Conservation (phyloP, 37 sponge, comb jelly and placozoan species). For the Cliona cf. orientalis region DNA sequence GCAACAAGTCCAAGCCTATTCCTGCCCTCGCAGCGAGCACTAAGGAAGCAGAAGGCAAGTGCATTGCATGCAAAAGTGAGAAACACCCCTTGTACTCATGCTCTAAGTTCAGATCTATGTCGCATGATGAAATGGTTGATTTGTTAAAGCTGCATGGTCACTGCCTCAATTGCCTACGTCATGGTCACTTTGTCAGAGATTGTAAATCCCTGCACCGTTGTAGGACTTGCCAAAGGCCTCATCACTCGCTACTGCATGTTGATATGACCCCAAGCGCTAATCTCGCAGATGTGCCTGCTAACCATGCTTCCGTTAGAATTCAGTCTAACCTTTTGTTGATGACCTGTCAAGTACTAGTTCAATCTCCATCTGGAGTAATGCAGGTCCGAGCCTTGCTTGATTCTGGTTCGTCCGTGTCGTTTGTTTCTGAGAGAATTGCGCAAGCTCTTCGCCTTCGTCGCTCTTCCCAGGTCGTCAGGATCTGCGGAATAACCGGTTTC, state of each 20-base stretch:
- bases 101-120: slow-evolving; percentile 13
- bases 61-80: not conserved
- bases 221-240: slow-evolving; percentile 18
- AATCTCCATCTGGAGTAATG: slow-evolving; percentile 4
- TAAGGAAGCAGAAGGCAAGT: not conserved
- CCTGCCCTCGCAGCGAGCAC: not conserved
- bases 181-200: slow-evolving; percentile 31
- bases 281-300: too few relatives aligned
- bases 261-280: too few relatives aligned
- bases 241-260: too few relatives aligned
- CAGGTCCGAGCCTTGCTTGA: slow-evolving; percentile 37
- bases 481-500: too few relatives aligned
- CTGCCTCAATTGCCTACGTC: slow-evolving; percentile 21
- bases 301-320: too few relatives aligned
- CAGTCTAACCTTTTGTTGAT: too few relatives aligned
- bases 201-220: slow-evolving; percentile 32
- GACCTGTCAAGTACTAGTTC: too few relatives aligned
- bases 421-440: slow-evolving; percentile 23
- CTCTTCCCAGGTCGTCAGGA: too few relatives aligned
- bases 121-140: slow-evolving; percentile 18
- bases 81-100: slow-evolving; percentile 24
- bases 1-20: not conserved
- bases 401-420: slow-evolving; percentile 31
- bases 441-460: too few relatives aligned
- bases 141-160: not conserved